phyloP scores from a whole-genome alignment of 2,113 vertebrate genomes.

The Indicator maculatus region DNA sequence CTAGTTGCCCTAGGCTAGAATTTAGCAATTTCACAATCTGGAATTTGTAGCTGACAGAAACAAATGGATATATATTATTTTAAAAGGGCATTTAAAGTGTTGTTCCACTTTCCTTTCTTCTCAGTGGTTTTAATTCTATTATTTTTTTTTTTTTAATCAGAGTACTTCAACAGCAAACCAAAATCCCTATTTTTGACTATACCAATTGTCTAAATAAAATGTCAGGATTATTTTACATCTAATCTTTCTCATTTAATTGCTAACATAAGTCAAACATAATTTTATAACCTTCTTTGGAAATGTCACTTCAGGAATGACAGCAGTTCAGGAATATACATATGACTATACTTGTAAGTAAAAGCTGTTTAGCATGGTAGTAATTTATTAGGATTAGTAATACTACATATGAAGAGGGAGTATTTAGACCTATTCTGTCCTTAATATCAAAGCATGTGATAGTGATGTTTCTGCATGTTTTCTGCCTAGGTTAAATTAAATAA shows the following conservation, averaged over 20 bases:
- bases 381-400: not conserved
- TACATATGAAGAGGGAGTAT: not conserved
- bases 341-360: conserved; percentile 25
- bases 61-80: not conserved
- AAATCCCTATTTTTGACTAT: conserved; percentile 17
- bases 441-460: not conserved
- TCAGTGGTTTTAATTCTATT: not conserved
- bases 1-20: conserved; percentile 10
- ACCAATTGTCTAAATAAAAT: not conserved
- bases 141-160: not conserved
- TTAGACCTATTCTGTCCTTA: not conserved
- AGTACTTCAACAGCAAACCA: not conserved
- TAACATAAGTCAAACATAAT: conserved; percentile 30
- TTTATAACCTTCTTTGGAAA: conserved; percentile 40
- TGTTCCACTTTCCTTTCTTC: not conserved
- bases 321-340: not conserved
- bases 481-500: not conserved
- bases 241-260: conserved; percentile 46
- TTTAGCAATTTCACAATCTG: conserved; percentile 1
- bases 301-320: conserved; percentile 22
- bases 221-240: not conserved
- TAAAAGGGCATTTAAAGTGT: conserved; percentile 15
- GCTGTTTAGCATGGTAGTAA: conserved; percentile 5
- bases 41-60: conserved; percentile 35
- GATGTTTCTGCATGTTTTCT: not conserved